phyloP scores from a whole-genome alignment of 1,140 invertebrate species.

The Penaeus chinensis region DNA sequence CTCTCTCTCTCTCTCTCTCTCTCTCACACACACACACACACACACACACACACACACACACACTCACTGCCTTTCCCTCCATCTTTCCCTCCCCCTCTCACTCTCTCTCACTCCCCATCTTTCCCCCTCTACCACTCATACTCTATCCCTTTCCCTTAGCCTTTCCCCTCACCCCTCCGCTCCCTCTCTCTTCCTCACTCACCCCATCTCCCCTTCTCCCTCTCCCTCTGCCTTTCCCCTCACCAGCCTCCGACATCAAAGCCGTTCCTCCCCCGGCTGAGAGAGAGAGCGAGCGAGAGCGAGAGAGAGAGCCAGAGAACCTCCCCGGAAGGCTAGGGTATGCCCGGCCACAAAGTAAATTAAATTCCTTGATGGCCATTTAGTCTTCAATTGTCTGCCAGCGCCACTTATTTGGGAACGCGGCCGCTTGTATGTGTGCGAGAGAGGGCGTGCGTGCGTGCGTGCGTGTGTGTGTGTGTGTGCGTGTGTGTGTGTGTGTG shows the following conservation, averaged over 20 bases:
- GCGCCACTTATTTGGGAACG: constrained; percentile 56
- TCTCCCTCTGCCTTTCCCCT: not conserved
- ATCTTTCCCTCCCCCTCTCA: not conserved
- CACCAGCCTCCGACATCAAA: constrained; percentile 11
- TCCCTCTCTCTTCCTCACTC: constrained; percentile 1
- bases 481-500: too few species aligned
- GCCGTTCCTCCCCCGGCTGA: constrained; percentile 12
- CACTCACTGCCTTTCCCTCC: not conserved
- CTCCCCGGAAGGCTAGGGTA: constrained; percentile 28
- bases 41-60: constrained; percentile 15
- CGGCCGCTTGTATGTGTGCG: constrained; percentile 6
- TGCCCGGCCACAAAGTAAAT: constrained; percentile 63
- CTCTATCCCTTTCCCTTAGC: not conserved
- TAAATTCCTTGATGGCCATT: constrained; percentile 64
- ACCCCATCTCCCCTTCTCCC: not conserved
- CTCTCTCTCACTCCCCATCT: not conserved
- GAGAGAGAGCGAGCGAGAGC: too few species aligned
- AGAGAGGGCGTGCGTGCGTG: too few species aligned
- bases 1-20: not conserved
- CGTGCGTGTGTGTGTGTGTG: too few species aligned
- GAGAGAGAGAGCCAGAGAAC: too few species aligned
- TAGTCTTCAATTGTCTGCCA: constrained; percentile 63
- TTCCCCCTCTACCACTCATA: not conserved
- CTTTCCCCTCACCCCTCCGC: not conserved
- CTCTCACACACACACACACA: not conserved